Percentiles rank a stretch among this genome's conserved stretches.
These are phyloP conservation scores for Vanessa tameamea DNA, from an alignment of 1,140 invertebrate species.

Conservation along the genomic window DNA sequence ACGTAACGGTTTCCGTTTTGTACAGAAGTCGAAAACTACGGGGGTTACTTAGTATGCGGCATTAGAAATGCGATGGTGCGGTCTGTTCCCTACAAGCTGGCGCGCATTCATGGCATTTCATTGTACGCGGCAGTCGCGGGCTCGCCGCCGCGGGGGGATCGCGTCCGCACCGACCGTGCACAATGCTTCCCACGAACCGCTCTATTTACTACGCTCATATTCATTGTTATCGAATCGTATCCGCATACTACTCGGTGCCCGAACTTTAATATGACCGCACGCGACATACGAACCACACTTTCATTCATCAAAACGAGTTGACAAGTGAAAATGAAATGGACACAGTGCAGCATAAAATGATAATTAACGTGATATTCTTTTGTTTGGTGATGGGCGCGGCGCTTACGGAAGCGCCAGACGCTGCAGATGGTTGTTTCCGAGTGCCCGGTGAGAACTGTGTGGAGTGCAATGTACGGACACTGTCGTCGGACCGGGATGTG, in stretches of 20 bases:
- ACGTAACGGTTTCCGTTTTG: conserved; percentile 73
- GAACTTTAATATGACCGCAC: conserved; percentile 64
- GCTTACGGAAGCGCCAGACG: conserved; percentile 72
- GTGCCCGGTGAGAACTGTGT: conserved; percentile 82
- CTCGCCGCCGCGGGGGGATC: conserved; percentile 66
- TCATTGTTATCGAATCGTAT: conserved; percentile 59
- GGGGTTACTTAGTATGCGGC: conserved; percentile 72
- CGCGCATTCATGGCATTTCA: conserved; percentile 73
- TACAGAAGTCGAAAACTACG: conserved; percentile 66
- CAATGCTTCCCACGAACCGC: conserved; percentile 40
- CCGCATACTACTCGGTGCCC: conserved; percentile 50
- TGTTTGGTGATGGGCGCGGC: conserved; percentile 78
- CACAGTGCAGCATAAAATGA: conserved; percentile 76
- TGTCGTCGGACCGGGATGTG: conserved; percentile 75
- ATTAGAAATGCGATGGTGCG: conserved; percentile 68
- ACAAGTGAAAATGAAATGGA: conserved; percentile 77
- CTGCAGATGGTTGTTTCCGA: conserved; percentile 79
- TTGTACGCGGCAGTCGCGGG: conserved; percentile 70
- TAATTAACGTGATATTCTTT: conserved; percentile 76
- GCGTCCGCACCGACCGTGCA: conserved; percentile 45
- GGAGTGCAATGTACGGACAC: conserved; percentile 80
- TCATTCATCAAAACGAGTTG: conserved; percentile 65
- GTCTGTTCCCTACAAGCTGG: conserved; percentile 51
- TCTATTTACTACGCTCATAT: conserved; percentile 64
- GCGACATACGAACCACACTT: conserved; percentile 56